phyloP scores from a whole-genome alignment of 2,797 vertebrate genomes.

The Lacerta agilis region DNA sequence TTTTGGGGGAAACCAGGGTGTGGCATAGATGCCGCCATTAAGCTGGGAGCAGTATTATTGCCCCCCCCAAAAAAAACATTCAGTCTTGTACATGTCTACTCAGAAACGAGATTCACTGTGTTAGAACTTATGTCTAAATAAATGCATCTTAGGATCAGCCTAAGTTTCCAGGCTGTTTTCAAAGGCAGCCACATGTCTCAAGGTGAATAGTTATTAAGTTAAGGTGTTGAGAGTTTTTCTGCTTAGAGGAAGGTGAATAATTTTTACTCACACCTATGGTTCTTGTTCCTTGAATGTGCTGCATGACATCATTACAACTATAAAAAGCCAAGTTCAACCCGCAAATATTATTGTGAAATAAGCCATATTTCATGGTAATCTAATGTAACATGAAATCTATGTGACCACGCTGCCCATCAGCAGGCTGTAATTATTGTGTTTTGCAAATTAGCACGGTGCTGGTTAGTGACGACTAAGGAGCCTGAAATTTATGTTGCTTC shows the following conservation, averaged over 20 bases:
- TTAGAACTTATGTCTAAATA: not conserved
- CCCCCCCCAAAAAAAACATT: too few relatives aligned
- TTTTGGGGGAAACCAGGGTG: too few relatives aligned
- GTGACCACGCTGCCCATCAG: not conserved
- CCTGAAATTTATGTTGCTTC: conserved; percentile 37
- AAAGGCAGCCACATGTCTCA: not conserved
- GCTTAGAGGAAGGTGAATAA: not conserved
- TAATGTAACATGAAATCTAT: conserved; percentile 14
- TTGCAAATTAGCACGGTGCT: not conserved
- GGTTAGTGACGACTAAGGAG: conserved; percentile 28
- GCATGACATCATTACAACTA: not conserved
- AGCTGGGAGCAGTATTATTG: too few relatives aligned
- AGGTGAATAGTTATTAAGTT: too few relatives aligned
- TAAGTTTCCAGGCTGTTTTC: not conserved
- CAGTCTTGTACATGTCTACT: not conserved
- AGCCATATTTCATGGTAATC: not conserved
- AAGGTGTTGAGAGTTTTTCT: too few relatives aligned
- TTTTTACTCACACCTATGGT: not conserved
- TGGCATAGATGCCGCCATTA: too few relatives aligned
- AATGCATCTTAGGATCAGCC: not conserved
- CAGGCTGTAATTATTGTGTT: conserved; percentile 25
- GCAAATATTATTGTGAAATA: not conserved
- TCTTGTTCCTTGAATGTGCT: not conserved
- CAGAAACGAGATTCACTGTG: not conserved
- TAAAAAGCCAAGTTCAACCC: not conserved